Conservation (phyloP, 2,888 invertebrate species). For the Cinara cedri region DNA sequence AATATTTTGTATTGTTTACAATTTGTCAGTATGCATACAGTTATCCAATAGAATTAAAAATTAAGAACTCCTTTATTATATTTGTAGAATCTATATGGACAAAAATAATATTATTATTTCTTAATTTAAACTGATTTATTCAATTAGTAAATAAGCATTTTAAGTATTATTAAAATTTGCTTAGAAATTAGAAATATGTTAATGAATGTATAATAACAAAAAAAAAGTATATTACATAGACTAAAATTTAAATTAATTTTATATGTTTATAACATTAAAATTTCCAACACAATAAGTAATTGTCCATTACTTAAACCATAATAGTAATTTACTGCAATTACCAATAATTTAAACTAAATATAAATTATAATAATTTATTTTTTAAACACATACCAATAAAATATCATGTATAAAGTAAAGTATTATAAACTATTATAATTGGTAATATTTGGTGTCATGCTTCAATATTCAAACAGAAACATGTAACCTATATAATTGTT, state of each 20-base stretch:
- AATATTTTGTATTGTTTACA: background rate
- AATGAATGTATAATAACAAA: background rate
- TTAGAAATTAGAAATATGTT: background rate
- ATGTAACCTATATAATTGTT: conserved; percentile 7
- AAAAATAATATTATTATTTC: background rate
- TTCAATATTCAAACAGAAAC: conserved; percentile 4
- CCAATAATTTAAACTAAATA: background rate
- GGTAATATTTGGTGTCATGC: conserved; percentile 27
- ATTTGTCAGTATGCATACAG: background rate
- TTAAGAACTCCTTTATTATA: background rate
- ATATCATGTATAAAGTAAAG: background rate
- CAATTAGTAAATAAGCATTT: background rate
- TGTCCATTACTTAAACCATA: too few species aligned
- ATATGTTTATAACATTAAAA: too few species aligned
- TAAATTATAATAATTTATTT: background rate
- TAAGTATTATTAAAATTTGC: background rate
- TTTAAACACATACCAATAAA: background rate
- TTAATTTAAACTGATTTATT: background rate
- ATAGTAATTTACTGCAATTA: too few species aligned
- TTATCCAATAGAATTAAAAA: background rate
- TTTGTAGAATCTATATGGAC: background rate
- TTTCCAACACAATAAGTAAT: too few species aligned
- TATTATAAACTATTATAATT: background rate
- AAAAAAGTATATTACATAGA: background rate
- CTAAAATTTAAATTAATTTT: background rate